Percentiles rank a stretch among this genome's conserved stretches.
These are phyloP conservation scores for Megaceryle torquata DNA, from an alignment of 2,113 vertebrate genomes.

Conservation along the genomic window DNA sequence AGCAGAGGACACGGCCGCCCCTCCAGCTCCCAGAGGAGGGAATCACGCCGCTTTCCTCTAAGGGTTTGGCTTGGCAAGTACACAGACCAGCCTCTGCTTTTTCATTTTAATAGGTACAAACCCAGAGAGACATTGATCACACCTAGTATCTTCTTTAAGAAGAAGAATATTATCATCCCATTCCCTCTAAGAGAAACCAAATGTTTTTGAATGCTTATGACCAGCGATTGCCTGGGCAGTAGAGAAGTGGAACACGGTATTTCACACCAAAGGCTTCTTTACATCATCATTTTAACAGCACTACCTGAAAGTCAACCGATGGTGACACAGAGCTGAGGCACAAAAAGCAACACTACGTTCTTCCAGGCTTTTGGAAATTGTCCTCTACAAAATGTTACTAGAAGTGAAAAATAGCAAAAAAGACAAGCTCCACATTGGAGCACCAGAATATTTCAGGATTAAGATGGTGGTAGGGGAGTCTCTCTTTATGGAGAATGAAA, in stretches of 20 bases:
- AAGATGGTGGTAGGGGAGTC: neutral
- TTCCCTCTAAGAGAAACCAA: neutral
- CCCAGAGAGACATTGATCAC: neutral
- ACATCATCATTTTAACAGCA: accelerated
- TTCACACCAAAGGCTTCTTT: neutral
- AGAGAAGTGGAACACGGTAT: neutral
- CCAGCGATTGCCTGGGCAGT: neutral
- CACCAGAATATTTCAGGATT: neutral
- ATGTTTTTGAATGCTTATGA: neutral
- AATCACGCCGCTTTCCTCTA: accelerated
- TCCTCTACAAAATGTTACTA: neutral
- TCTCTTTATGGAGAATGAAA: neutral
- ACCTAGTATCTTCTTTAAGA: neutral
- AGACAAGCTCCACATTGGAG: neutral
- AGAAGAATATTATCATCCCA: neutral
- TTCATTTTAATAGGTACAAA: neutral
- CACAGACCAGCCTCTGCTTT: neutral
- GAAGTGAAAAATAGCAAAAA: neutral
- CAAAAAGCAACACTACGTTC: neutral
- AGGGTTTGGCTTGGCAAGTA: neutral
- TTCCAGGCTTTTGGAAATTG: neutral
- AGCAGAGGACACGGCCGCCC: neutral
- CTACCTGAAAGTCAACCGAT: neutral
- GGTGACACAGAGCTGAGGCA: neutral
- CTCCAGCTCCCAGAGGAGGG: accelerated